A percentile compares a stretch with the other conserved stretches of the same genome.
Evolutionary conservation across 2,113 vertebrate species (phyloP).

Genomic region (Upupa epops): DNA sequence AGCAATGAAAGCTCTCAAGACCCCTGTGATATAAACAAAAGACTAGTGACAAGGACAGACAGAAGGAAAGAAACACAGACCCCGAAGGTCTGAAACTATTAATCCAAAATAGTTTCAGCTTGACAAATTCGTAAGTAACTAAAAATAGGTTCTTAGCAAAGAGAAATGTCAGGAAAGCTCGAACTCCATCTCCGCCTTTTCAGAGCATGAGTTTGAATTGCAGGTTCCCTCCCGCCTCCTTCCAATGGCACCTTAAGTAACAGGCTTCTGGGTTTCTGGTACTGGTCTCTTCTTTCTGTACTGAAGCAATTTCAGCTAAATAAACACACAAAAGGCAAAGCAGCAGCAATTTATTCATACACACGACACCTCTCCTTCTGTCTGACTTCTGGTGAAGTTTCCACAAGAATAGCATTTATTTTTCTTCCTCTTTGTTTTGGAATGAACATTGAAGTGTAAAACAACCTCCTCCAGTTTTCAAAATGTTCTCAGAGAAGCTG

Average conservation of each 20-base stretch:
- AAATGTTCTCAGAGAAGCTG: neutral
- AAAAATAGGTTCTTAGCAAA: neutral
- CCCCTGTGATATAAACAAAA: neutral
- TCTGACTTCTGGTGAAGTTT: neutral
- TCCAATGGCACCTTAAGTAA: neutral
- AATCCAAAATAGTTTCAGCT: neutral
- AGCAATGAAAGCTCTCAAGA: neutral
- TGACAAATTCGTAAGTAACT: neutral
- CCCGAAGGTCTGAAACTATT: neutral
- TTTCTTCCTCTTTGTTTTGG: neutral
- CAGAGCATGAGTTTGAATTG: neutral
- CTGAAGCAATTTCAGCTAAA: neutral
- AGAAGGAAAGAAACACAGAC: neutral
- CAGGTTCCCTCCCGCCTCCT: neutral
- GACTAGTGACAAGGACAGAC: neutral
- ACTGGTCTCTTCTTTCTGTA: neutral
- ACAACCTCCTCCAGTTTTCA: neutral
- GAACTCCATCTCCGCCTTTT: neutral
- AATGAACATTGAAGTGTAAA: neutral
- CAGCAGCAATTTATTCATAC: neutral
- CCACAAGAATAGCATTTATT: neutral
- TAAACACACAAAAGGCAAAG: neutral
- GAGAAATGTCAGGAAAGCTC: neutral
- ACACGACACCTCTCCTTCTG: neutral
- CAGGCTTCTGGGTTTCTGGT: neutral